phyloP scores from a whole-genome alignment of 2,888 invertebrate genomes.

The Cephus runcator region DNA sequence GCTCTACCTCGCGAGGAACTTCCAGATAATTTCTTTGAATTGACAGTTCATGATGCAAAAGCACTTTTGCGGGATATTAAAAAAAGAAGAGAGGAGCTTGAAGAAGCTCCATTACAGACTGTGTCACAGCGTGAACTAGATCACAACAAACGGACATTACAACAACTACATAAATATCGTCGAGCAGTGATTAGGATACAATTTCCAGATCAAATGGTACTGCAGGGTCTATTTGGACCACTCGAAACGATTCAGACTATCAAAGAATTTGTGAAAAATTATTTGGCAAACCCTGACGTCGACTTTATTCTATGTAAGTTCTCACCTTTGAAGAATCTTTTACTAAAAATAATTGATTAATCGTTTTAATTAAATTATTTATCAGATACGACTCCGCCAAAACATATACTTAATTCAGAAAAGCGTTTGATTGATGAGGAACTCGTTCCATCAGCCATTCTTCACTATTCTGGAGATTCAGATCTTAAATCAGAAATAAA shows the following conservation, averaged over 20 bases:
- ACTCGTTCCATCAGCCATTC: conserved; percentile 81
- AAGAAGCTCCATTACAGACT: conserved; percentile 81
- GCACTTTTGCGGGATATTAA: conserved; percentile 80
- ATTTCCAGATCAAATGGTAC: conserved; percentile 86
- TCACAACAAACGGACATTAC: conserved; percentile 69
- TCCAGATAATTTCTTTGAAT: conserved; percentile 89
- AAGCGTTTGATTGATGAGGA: conserved; percentile 77
- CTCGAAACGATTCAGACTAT: conserved; percentile 78
- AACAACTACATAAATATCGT: conserved; percentile 76
- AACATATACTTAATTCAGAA: conserved; percentile 72
- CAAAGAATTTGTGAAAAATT: conserved; percentile 78
- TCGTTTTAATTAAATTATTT: conserved; percentile 36
- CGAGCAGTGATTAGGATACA: conserved; percentile 84
- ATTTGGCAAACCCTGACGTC: conserved; percentile 73
- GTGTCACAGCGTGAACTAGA: conserved; percentile 72
- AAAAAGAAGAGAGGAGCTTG: conserved; percentile 72
- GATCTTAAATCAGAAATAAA: conserved; percentile 73
- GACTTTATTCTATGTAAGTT: conserved; percentile 84
- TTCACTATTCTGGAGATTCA: conserved; percentile 71
- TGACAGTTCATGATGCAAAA: conserved; percentile 85
- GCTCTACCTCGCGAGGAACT: conserved; percentile 75
- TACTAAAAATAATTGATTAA: conserved; percentile 16
- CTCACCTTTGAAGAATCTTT: conserved; percentile 16
- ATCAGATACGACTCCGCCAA: conserved; percentile 87
- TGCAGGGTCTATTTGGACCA: conserved; percentile 88